Base-by-base conservation (phyloP, 2,888 invertebrate genomes). In the Pseudolycoriella hygida region DNA sequence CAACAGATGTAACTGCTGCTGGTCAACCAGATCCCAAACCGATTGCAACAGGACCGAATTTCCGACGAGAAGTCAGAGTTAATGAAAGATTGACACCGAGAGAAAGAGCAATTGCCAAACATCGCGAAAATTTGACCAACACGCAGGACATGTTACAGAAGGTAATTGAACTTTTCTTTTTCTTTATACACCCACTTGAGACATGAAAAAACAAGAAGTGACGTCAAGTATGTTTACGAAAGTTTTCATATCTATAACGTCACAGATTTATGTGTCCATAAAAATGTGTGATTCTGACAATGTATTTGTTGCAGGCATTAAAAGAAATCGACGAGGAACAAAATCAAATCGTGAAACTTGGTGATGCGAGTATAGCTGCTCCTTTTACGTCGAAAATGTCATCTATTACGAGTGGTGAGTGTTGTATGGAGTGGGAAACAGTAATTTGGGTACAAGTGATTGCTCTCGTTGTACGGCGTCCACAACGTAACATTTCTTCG, bases 291-390 rank as follows among this genome's bases (percentile, higher is more conserved):
- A 31, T 31, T 31, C 31, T 10, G 31, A 10, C 8, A 31, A 6
- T 10, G 31, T 11, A n/a, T n/a, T n/a, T n/a, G n/a, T 11, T 38
- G 17, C 25, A 50, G 40, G 71, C 87, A 49, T 70, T 92, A 62
- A 81, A 83, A 58, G 89, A 93, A 55, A 64, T 92, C 50, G 89
- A 93, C 52, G 89, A 90, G 47, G 92, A 93, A 45, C 77, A 80
- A 55, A 76, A 82, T 2, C 84, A 87, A 53, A 72, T 98, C 41
- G 96, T 99, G 1, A 84, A 94, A 61, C 67, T 99, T 44, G 98
- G 98, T 2, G 98, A 99, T 66, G 98, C 98, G 2, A 94, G 93
- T 54, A 97, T 99, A 47, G 98, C 98, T 1, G 96, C 98, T 3
- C 98, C 98, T 0, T 99, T 99, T 60, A 99, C 98, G 1, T 96